Conservation (phyloP, 2,113 vertebrate species). For the Ceyx melanurus region DNA sequence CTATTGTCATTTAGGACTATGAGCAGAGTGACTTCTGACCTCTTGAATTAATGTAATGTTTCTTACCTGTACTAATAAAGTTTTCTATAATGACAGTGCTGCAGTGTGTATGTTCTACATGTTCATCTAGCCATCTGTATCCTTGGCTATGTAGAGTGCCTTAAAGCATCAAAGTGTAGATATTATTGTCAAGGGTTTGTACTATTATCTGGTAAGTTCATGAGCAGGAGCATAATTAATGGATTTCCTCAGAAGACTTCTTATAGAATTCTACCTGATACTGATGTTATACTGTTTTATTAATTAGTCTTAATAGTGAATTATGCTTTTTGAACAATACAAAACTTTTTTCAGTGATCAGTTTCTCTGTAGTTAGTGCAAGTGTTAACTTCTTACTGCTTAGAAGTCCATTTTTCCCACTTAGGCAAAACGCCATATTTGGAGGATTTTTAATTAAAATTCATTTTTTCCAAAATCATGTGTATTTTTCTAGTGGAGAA, state of each 20-base stretch:
- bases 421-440: background rate
- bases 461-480: background rate
- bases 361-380: background rate
- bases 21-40: background rate
- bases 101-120: constrained; percentile 7
- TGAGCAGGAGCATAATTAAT: background rate
- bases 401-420: background rate
- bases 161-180: background rate
- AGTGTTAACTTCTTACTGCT: background rate
- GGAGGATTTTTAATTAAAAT: background rate
- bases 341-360: background rate
- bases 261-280: background rate
- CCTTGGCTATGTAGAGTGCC: background rate
- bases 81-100: background rate
- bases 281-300: background rate
- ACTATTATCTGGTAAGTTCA: background rate
- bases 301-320: background rate
- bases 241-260: background rate
- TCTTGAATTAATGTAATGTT: constrained; percentile 13
- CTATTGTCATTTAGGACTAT: background rate
- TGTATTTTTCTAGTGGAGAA: background rate
- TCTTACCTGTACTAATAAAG: constrained; percentile 41
- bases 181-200: background rate
- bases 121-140: background rate
- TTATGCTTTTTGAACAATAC: background rate